These are phyloP conservation scores for Hirtodrosophila duncani DNA, from an alignment of 2,888 invertebrate genomes.

Conservation along the genomic window DNA sequence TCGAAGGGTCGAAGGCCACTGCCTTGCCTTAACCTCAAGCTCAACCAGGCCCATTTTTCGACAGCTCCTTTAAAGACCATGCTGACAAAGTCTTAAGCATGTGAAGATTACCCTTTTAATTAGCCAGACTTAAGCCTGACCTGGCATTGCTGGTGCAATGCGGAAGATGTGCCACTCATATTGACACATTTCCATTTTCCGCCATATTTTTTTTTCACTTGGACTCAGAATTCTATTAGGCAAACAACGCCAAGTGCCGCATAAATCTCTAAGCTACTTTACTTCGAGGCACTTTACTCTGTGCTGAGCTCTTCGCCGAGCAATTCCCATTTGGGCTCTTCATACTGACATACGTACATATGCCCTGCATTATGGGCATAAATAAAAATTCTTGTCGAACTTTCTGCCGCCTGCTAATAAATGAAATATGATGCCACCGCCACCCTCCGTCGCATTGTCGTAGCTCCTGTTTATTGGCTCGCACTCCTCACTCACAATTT, in stretches of 20 bases:
- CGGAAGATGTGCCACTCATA: no score
- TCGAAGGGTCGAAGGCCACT: slow-evolving; percentile 2
- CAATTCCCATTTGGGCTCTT: slow-evolving; percentile 70
- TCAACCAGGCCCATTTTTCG: no score
- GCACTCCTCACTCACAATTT: slow-evolving; percentile 18
- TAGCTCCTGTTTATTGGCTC: slow-evolving; percentile 68
- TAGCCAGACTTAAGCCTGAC: no score
- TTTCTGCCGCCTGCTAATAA: slow-evolving; percentile 60
- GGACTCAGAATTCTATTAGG: slow-evolving; percentile 45
- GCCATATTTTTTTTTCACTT: no score
- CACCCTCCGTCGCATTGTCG: slow-evolving; percentile 51
- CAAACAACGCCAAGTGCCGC: slow-evolving; percentile 48
- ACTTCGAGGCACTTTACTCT: slow-evolving; percentile 45
- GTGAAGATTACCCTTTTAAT: no score
- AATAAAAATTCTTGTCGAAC: slow-evolving; percentile 62
- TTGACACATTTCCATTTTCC: no score
- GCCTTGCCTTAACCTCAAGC: background rate
- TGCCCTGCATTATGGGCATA: slow-evolving; percentile 75
- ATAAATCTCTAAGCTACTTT: slow-evolving; percentile 71
- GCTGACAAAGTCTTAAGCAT: no score
- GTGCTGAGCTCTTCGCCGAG: slow-evolving; percentile 11
- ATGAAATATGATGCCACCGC: slow-evolving; percentile 70
- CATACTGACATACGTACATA: slow-evolving; percentile 74
- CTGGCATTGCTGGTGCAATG: no score
- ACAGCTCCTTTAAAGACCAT: no score